A percentile compares a stretch with the other conserved stretches of the same genome.
Conservation (phyloP, 2,797 vertebrate species). For the Thalassophryne amazonica region DNA sequence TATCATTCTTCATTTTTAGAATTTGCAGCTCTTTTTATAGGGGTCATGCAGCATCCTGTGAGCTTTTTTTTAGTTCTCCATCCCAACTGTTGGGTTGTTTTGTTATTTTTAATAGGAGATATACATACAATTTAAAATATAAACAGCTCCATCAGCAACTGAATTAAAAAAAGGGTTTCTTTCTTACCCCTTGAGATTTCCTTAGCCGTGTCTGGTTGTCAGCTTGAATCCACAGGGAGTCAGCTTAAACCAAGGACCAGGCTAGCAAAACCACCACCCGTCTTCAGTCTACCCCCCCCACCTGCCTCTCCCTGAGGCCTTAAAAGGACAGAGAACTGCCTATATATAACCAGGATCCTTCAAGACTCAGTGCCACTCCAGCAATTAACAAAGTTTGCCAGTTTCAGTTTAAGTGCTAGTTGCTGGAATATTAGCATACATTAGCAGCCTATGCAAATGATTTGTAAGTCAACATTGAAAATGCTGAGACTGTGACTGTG, state of each 20-base stretch:
- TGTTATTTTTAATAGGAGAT: too few species aligned
- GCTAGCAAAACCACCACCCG: slow-evolving; percentile 64
- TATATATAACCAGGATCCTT: slow-evolving; percentile 76
- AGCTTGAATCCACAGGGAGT: slow-evolving; percentile 75
- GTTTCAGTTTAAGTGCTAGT: slow-evolving; percentile 4
- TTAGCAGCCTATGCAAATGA: not conserved
- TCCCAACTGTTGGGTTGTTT: not conserved
- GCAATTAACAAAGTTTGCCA: slow-evolving; percentile 28
- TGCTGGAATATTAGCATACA: not conserved
- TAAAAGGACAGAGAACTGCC: slow-evolving; percentile 72
- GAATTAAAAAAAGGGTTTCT: too few species aligned
- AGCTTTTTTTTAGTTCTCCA: slow-evolving; percentile 7
- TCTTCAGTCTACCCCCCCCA: slow-evolving; percentile 64
- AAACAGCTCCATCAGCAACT: too few species aligned
- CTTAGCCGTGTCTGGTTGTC: slow-evolving; percentile 64
- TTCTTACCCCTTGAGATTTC: slow-evolving; percentile 70
- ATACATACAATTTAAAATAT: too few species aligned
- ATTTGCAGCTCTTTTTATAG: slow-evolving; percentile 18
- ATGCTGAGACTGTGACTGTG: slow-evolving; percentile 9
- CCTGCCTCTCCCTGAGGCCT: slow-evolving; percentile 61
- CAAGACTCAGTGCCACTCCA: slow-evolving; percentile 48
- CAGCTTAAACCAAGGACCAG: slow-evolving; percentile 70
- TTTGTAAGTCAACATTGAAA: not conserved
- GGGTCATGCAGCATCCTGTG: slow-evolving; percentile 23
- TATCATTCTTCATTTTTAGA: slow-evolving; percentile 24